Base-by-base conservation (phyloP, 2,113 vertebrate genomes). In the Oxygymnocypris stewartii region DNA sequence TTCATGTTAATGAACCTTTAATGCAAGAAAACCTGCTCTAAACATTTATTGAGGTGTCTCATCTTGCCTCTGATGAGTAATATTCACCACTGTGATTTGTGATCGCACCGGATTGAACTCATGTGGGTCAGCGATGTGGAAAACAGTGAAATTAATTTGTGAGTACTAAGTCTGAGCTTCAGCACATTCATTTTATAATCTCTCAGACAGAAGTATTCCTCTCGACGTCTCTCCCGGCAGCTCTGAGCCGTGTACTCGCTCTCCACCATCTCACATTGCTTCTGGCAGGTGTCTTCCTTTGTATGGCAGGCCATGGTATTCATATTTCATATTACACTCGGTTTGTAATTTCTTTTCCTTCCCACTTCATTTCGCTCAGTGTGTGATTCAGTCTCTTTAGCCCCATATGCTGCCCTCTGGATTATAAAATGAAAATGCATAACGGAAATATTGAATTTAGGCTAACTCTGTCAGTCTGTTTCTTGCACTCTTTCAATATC, bases 131-230 rank as follows among this genome's bases (percentile, higher is more conserved):
- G 54, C 4, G 67, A 18, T 18, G 54, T 74, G 78, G 69, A 82
- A 51, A 75, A 74, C 18, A 86, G 75, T 86, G 10, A 86, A 86
- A 86, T 86, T 51, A 61, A 86, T 86, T 82, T 86, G 51, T n/a
- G 37, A 69, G 49, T 59, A n/a, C 51, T 35, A 54, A 86, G 79
- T 49, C 63, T 51, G 73, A 65, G 42, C 40, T 82, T 73, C 85
- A 67, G 78, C 31, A 54, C 79, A 87, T 87, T n/a, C 16, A 76
- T 82, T 77, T 57, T 49, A 57, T 82, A 69, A 84, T 78, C 59
- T 78, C 18, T 49, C 74, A 37, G 59, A 77, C 80, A 77, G 73
- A 44, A 51, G 5, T 23, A 54, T 73, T 81, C 31, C 61, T 54
- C 23, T 37, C n/a, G 9, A 42, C n/a, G n/a, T 65, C 40, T 77